Percentiles rank a stretch among this genome's conserved stretches.
Conservation (phyloP, 2,797 vertebrate genomes). For the Mastacembelus armatus region DNA sequence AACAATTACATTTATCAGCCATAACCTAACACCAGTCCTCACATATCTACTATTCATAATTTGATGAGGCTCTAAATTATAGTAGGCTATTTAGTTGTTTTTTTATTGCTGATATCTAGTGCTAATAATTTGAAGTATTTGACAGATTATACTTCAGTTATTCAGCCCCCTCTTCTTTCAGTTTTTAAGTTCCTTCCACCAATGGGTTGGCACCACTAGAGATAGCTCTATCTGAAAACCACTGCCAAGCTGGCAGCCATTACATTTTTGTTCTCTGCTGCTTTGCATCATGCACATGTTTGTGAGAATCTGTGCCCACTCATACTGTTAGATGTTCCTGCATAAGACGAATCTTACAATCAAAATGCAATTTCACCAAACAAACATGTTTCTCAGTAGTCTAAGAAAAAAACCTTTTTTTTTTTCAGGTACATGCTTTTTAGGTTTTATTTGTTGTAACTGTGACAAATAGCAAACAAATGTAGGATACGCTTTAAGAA, state of each 20-base stretch:
- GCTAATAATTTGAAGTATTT: constrained; percentile 27
- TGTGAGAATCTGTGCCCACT: constrained; percentile 71
- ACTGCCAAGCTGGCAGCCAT: constrained; percentile 74
- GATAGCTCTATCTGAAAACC: constrained; percentile 65
- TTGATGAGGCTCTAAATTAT: constrained; percentile 1
- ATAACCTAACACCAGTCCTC: constrained; percentile 14
- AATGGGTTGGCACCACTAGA: constrained; percentile 65
- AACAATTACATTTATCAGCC: constrained; percentile 18
- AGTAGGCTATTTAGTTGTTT: constrained; percentile 12
- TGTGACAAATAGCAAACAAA: constrained; percentile 65
- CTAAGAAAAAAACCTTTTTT: neutral
- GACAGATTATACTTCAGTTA: constrained; percentile 31
- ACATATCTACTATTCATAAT: neutral
- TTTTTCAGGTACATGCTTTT: constrained; percentile 35
- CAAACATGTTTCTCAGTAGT: constrained; percentile 27
- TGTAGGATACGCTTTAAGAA: constrained; percentile 64
- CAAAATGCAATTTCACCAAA: constrained; percentile 56
- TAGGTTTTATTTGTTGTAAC: constrained; percentile 22
- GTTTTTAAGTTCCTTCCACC: constrained; percentile 62
- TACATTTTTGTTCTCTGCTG: constrained; percentile 70
- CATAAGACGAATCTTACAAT: constrained; percentile 48
- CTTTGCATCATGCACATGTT: constrained; percentile 69
- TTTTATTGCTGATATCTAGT: constrained; percentile 6
- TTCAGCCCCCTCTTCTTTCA: constrained; percentile 18
- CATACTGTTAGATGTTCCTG: constrained; percentile 56